Percentiles rank a stretch among this genome's conserved stretches.
Conservation (phyloP, 2,113 vertebrate genomes). For the Barnardius zonarius region DNA sequence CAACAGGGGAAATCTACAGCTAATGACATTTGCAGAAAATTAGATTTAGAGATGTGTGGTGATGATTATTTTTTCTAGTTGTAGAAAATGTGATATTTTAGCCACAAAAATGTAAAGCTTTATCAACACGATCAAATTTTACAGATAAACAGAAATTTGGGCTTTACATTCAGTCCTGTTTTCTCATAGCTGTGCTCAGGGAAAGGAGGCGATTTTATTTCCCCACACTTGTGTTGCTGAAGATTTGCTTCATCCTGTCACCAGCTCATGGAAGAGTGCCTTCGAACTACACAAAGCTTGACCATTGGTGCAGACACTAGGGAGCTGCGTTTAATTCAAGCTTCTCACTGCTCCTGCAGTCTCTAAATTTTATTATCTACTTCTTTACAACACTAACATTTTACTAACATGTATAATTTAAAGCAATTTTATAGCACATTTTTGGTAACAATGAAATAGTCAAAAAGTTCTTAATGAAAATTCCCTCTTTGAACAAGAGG, state of each 20-base stretch:
- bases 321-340: not conserved
- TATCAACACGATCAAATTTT: not conserved
- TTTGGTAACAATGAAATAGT: not conserved
- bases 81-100: not conserved
- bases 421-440: not conserved
- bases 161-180: not conserved
- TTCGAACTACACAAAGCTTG: not conserved
- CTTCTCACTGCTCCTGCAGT: not conserved
- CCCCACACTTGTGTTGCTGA: not conserved
- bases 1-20: not conserved
- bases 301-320: not conserved
- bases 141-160: not conserved
- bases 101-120: not conserved
- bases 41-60: not conserved
- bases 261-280: not conserved
- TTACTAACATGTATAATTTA: not conserved
- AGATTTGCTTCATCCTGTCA: not conserved
- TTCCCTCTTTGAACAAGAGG: not conserved
- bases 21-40: slow-evolving; percentile 7
- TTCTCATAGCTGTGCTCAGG: not conserved
- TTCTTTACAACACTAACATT: not conserved
- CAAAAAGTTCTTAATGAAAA: not conserved
- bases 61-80: not conserved
- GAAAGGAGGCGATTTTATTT: not conserved
- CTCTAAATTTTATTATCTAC: not conserved